Evolutionary conservation across 2,888 invertebrate species (phyloP).

Genomic region (Atethmia centrago): DNA sequence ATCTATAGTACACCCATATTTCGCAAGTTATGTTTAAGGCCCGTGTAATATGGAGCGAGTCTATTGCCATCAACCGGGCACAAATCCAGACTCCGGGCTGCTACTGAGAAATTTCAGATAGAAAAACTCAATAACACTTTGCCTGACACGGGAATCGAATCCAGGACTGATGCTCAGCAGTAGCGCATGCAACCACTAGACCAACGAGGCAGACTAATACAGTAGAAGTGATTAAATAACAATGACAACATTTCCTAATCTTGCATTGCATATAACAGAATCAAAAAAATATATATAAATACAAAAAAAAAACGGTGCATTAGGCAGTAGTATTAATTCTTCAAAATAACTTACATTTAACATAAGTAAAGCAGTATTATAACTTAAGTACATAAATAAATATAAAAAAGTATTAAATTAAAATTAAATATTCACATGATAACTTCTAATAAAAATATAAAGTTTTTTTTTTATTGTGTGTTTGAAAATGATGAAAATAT

Average conservation of each 20-base stretch:
- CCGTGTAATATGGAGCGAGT: too few species aligned
- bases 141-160: too few species aligned
- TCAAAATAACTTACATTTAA: conserved; percentile 36
- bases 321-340: background rate
- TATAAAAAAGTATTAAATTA: conserved; percentile 40
- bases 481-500: background rate
- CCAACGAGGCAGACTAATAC: background rate
- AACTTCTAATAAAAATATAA: background rate
- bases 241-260: background rate
- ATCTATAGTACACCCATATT: too few species aligned
- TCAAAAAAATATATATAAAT: conserved; percentile 10
- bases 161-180: too few species aligned
- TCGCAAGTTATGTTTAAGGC: too few species aligned
- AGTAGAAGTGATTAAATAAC: background rate
- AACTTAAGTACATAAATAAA: conserved; percentile 59
- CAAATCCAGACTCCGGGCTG: too few species aligned
- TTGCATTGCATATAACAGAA: background rate
- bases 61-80: too few species aligned
- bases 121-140: too few species aligned
- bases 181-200: background rate
- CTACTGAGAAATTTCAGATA: too few species aligned
- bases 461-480: background rate
- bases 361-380: conserved; percentile 23
- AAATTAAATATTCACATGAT: conserved; percentile 44
- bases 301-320: conserved; percentile 4